Evolutionary conservation across 2,797 vertebrate species (phyloP).

Genomic region (Paguma larvata): DNA sequence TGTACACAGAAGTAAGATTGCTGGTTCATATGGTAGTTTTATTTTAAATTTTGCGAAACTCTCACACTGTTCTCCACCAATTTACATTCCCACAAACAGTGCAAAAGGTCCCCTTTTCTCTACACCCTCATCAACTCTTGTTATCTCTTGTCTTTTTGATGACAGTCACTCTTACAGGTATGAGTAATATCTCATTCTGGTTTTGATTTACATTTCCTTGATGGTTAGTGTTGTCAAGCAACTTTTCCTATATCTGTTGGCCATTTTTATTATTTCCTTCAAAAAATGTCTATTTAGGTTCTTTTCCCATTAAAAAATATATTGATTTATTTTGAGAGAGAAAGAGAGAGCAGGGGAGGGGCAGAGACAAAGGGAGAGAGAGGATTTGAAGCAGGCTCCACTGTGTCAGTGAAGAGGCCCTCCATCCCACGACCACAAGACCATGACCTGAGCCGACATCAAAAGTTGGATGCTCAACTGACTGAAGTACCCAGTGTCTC

Average conservation of each 20-base stretch:
- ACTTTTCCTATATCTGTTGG: background rate
- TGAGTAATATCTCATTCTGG: background rate
- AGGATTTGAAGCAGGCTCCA: no score
- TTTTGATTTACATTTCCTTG: background rate
- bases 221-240: background rate
- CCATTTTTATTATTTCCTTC: background rate
- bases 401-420: no score
- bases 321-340: no score
- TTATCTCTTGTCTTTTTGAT: background rate
- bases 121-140: background rate
- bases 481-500: no score
- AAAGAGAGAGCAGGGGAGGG: no score
- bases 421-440: no score
- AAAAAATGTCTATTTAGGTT: background rate
- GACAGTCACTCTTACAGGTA: background rate
- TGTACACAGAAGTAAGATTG: background rate
- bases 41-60: background rate
- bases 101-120: background rate
- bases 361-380: no score
- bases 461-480: no score
- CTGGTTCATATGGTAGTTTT: background rate
- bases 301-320: background rate
- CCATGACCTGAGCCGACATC: no score
- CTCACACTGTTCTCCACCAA: background rate
- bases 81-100: background rate